Conservation (phyloP, 1,140 invertebrate genomes). For the Glomeris maerens region DNA sequence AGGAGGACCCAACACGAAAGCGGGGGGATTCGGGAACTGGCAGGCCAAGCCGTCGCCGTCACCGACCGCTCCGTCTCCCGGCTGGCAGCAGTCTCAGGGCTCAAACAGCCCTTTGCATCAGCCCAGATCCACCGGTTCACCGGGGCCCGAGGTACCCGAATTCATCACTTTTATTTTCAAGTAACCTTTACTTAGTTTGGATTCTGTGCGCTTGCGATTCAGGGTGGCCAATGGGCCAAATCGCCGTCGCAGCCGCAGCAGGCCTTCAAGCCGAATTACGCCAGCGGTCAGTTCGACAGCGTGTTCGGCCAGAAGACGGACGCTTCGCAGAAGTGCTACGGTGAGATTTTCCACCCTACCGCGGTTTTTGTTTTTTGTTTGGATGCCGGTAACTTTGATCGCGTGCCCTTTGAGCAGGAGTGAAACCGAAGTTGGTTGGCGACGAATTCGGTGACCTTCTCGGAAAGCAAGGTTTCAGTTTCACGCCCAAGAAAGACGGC, state of each 20-base stretch:
- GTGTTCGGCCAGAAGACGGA: constrained; percentile 29
- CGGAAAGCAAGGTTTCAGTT: constrained; percentile 72
- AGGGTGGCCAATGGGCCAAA: constrained; percentile 31
- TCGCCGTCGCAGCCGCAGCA: constrained; percentile 22
- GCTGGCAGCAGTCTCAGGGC: constrained; percentile 2
- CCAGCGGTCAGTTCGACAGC: constrained; percentile 49
- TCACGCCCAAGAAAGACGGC: constrained; percentile 53
- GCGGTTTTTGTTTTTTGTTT: background rate
- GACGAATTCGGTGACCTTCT: constrained; percentile 83
- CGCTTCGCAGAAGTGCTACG: constrained; percentile 25
- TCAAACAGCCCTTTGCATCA: constrained; percentile 5
- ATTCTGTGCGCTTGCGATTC: too few relatives aligned
- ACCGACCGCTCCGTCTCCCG: constrained; percentile 1
- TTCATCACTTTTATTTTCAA: too few relatives aligned
- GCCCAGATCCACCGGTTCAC: background rate
- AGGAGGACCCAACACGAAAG: too few relatives aligned
- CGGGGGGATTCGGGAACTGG: too few relatives aligned
- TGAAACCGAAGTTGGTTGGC: constrained; percentile 34
- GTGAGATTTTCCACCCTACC: constrained; percentile 18
- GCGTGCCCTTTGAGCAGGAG: constrained; percentile 16
- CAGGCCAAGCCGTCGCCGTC: background rate
- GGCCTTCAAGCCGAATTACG: constrained; percentile 37
- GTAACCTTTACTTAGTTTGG: too few relatives aligned
- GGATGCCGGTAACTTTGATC: background rate
- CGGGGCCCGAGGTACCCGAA: constrained; percentile 14